Evolutionary conservation across 1,140 invertebrate species (phyloP).

Genomic region (Trichonephila clavipes): DNA sequence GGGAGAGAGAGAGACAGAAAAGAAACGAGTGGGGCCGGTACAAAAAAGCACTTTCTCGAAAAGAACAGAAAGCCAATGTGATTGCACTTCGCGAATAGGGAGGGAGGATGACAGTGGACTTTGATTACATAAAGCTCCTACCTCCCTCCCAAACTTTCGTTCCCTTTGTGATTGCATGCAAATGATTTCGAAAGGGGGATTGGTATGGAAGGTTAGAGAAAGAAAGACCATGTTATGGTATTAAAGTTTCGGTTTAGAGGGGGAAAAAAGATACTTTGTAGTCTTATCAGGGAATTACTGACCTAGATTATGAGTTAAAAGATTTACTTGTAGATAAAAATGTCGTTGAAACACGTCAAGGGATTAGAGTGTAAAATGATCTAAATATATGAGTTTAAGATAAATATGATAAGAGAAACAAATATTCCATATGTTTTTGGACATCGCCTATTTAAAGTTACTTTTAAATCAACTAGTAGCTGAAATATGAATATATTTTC

Average conservation of each 20-base stretch:
- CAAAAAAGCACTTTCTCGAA: conserved; percentile 27
- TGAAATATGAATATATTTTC: too few relatives aligned
- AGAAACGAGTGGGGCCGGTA: not conserved
- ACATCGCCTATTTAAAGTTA: too few relatives aligned
- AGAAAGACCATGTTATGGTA: conserved; percentile 33
- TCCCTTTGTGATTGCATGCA: conserved; percentile 64
- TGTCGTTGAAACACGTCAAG: not conserved
- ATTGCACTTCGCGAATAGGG: conserved; percentile 49
- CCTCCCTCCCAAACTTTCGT: not conserved
- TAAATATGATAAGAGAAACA: too few relatives aligned
- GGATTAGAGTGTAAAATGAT: too few relatives aligned
- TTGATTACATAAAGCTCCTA: conserved; percentile 61
- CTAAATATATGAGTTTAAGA: too few relatives aligned
- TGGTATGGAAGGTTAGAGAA: not conserved
- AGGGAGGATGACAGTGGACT: conserved; percentile 33
- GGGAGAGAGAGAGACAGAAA: not conserved
- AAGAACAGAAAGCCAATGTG: conserved; percentile 39
- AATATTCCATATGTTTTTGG: too few relatives aligned
- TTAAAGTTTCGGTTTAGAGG: not conserved
- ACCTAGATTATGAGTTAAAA: not conserved
- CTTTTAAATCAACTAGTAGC: too few relatives aligned
- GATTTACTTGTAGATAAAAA: not conserved
- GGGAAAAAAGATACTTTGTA: conserved; percentile 2
- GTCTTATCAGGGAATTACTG: conserved; percentile 1
- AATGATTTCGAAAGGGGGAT: conserved; percentile 40